Evolutionary conservation across 1,140 invertebrate genomes (phyloP).

Genomic region (Carcinoscorpius rotundicauda): DNA sequence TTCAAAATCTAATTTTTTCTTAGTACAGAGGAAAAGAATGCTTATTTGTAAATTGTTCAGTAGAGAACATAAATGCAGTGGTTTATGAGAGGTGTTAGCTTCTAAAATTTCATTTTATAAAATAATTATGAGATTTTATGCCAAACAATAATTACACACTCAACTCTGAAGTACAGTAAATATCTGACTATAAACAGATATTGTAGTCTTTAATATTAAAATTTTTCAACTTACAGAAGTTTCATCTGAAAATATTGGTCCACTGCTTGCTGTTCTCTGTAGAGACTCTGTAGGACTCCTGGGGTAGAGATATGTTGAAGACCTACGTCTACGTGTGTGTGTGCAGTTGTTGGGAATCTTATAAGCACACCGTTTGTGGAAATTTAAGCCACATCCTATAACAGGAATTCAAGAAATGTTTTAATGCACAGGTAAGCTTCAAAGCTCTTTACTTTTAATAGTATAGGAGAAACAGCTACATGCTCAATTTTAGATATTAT

Average conservation of each 20-base stretch:
- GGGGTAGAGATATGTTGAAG: slow-evolving; percentile 27
- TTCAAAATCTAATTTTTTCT: too few species aligned
- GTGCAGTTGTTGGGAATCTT: slow-evolving; percentile 97
- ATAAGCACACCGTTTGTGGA: slow-evolving; percentile 95
- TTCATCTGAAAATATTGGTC: slow-evolving; percentile 7
- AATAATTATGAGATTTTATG: background rate
- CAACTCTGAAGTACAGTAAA: too few species aligned
- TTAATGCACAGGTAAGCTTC: too few species aligned
- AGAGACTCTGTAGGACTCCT: slow-evolving; percentile 20
- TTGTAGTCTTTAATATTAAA: too few species aligned
- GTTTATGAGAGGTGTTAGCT: too few species aligned
- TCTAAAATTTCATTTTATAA: background rate
- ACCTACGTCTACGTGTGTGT: slow-evolving; percentile 35
- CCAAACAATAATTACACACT: background rate
- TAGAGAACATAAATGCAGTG: background rate
- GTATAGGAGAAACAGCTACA: too few species aligned
- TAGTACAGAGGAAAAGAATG: too few species aligned
- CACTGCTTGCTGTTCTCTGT: slow-evolving; percentile 22
- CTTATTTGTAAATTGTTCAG: background rate
- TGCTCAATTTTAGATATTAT: too few species aligned
- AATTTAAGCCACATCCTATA: slow-evolving; percentile 89
- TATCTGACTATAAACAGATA: background rate
- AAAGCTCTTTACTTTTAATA: too few species aligned
- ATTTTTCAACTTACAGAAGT: slow-evolving; percentile 19
- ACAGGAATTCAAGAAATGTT: too few species aligned